Percentiles rank a stretch among this genome's conserved stretches.
These are phyloP conservation scores for Zophobas atratus DNA, from an alignment of 1,140 invertebrate species.

Conservation along the genomic window DNA sequence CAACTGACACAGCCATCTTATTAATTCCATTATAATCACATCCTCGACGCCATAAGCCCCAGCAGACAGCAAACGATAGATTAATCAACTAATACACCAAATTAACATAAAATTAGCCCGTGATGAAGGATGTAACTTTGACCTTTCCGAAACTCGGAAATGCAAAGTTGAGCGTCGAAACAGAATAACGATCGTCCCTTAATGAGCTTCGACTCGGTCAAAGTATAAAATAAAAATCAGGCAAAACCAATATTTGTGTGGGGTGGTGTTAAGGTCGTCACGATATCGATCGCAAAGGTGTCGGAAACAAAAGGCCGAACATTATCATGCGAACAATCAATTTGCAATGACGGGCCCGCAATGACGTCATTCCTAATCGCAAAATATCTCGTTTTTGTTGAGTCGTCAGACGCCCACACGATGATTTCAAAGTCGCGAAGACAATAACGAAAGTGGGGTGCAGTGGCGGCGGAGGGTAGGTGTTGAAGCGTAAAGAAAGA, in stretches of 20 bases:
- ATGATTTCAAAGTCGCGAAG: slow-evolving; percentile 15
- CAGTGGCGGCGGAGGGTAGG: no score
- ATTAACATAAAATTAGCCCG: neutral
- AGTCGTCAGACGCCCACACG: slow-evolving; percentile 51
- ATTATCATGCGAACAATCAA: slow-evolving; percentile 50
- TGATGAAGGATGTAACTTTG: neutral
- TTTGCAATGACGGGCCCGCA: slow-evolving; percentile 51
- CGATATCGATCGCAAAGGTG: slow-evolving; percentile 27
- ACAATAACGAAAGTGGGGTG: slow-evolving; percentile 5
- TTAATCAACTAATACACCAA: neutral
- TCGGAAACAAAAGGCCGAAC: slow-evolving; percentile 39
- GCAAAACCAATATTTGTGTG: neutral
- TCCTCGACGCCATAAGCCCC: no score
- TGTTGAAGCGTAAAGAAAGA: no score
- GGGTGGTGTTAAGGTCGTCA: slow-evolving; percentile 36
- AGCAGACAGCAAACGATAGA: neutral
- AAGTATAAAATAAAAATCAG: slow-evolving; percentile 11
- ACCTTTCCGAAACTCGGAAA: neutral
- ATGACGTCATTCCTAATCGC: slow-evolving; percentile 54
- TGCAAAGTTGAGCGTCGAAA: neutral
- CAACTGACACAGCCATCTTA: no score
- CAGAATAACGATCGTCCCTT: slow-evolving; percentile 9
- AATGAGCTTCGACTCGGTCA: slow-evolving; percentile 1
- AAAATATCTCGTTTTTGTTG: slow-evolving; percentile 49
- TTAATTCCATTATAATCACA: no score